Evolutionary conservation across 2,797 vertebrate genomes (phyloP).

Genomic region (Rhincodon typus): DNA sequence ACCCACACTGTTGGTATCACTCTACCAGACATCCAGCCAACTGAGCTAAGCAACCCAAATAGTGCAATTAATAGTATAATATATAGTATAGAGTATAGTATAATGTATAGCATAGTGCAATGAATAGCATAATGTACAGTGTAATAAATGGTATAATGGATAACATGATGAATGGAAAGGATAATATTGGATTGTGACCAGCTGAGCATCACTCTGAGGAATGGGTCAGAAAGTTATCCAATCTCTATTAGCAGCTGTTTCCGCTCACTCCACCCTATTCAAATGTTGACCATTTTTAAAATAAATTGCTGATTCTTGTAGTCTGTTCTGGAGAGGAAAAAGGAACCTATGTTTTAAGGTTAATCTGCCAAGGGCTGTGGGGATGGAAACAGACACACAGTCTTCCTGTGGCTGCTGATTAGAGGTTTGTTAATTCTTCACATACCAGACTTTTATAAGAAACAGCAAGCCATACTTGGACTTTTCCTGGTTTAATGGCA

Average conservation of each 20-base stretch:
- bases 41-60: too few relatives aligned
- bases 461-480: neutral
- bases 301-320: constrained; percentile 49
- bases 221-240: constrained; percentile 48
- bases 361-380: constrained; percentile 31
- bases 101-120: too few relatives aligned
- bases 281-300: constrained; percentile 39
- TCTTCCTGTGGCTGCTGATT: constrained; percentile 29
- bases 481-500: neutral
- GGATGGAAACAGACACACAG: constrained; percentile 28
- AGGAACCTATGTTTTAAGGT: constrained; percentile 36
- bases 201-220: constrained; percentile 48
- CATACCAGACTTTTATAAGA: constrained; percentile 3
- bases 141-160: too few relatives aligned
- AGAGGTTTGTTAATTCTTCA: neutral
- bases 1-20: too few relatives aligned
- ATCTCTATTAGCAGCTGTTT: constrained; percentile 55
- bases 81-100: too few relatives aligned
- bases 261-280: constrained; percentile 46
- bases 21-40: too few relatives aligned
- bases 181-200: constrained; percentile 43
- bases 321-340: constrained; percentile 44
- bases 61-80: too few relatives aligned
- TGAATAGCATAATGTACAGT: too few relatives aligned
- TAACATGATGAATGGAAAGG: constrained; percentile 42